These are phyloP conservation scores for Struthidea cinerea DNA, from an alignment of 2,113 vertebrate species.

Conservation along the genomic window DNA sequence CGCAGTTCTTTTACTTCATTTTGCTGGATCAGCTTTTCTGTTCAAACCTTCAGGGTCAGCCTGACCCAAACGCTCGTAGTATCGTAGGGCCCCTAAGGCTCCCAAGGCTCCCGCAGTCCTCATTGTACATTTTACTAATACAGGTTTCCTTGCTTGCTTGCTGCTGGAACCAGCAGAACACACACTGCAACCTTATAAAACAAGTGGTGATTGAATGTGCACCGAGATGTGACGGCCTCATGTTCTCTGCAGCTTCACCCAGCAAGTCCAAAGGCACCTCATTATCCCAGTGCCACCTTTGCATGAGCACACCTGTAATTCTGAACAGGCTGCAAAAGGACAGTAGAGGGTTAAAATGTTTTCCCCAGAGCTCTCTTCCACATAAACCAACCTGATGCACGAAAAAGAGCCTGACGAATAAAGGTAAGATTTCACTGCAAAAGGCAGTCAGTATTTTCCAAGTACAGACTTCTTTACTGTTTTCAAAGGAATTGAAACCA, in stretches of 20 bases:
- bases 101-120: too few species aligned
- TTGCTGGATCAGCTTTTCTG: too few species aligned
- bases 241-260: background rate
- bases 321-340: background rate
- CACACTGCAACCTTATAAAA: background rate
- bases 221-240: accelerated
- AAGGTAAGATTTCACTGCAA: background rate
- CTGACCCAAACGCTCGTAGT: too few species aligned
- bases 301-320: background rate
- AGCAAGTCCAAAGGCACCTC: background rate
- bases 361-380: background rate
- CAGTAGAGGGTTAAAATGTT: background rate
- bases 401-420: background rate
- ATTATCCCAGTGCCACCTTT: background rate
- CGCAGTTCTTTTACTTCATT: too few species aligned
- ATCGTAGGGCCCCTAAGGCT: too few species aligned
- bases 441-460: background rate
- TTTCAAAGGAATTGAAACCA: background rate
- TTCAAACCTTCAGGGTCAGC: too few species aligned
- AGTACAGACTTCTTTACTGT: background rate
- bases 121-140: background rate
- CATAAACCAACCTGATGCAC: background rate
- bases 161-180: background rate
- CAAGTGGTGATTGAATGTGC: background rate
- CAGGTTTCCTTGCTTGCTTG: background rate